Conservation (phyloP, 1,140 invertebrate species). For the Caenorhabditis remanei region DNA sequence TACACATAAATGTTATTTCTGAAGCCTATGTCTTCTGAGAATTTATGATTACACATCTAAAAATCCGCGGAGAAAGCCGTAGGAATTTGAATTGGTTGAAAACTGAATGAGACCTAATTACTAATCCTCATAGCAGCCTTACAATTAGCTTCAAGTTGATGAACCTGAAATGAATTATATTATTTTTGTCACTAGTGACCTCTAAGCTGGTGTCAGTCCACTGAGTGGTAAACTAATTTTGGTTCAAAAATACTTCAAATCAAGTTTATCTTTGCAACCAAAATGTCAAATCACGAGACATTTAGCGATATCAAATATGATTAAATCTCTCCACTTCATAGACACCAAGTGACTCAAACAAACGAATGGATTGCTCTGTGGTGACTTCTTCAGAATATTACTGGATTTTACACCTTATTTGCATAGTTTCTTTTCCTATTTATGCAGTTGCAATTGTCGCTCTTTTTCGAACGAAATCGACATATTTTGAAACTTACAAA, state of each 20-base stretch:
- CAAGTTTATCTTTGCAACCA: neutral
- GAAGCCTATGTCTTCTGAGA: too few relatives aligned
- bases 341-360: neutral
- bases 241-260: neutral
- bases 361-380: neutral
- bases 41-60: too few relatives aligned
- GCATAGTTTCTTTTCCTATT: neutral
- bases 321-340: neutral
- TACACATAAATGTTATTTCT: too few relatives aligned
- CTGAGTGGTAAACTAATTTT: too few relatives aligned
- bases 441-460: constrained; percentile 6
- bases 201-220: too few relatives aligned
- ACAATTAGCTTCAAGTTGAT: too few relatives aligned
- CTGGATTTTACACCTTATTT: neutral
- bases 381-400: neutral
- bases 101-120: too few relatives aligned
- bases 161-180: too few relatives aligned
- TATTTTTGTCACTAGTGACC: too few relatives aligned
- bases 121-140: too few relatives aligned
- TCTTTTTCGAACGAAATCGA: neutral
- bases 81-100: too few relatives aligned
- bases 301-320: neutral
- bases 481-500: constrained; percentile 28
- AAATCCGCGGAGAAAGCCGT: too few relatives aligned
- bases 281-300: neutral